Evolutionary conservation across 2,113 vertebrate species (phyloP), one percentile per base, ranked within the genome.

Genomic region (Corvus moneduloides): DNA sequence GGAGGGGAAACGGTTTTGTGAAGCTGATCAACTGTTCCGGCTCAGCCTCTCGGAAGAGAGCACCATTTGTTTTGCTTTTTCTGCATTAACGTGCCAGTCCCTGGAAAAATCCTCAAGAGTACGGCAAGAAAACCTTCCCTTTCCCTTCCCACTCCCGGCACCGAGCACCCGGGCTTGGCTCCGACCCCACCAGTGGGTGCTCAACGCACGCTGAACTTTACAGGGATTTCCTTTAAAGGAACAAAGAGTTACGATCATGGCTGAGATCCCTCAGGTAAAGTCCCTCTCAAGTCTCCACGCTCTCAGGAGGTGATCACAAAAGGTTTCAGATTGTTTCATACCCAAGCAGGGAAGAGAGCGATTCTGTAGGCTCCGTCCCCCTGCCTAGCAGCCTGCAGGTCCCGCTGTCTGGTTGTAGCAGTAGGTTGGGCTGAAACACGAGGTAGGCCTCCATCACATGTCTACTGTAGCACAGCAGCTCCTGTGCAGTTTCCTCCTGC

Each of bases 351-450:
- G 97, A 96, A 97, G 93, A 89, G 96, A 95, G 94, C n/a, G 22
- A 84, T 32, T 90, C 93, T 5, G 33, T 4, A 15, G 55, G 94
- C 93, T 91, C 92, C 22, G 11, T 85, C 85, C 81, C 93, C 95
- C 92, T 94, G 79, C 75, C 92, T 37, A 92, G 96, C 92, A 96
- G 97, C 95, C 94, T 78, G 82, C 35, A 88, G 87, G 91, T 86
- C 95, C 64, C 46, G 90, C 92, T 78, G 94, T 79, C 94, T 76
- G 95, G 92, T 77, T 52, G 96, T 89, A 96, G 97, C 95, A 95
- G 97, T 94, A 97, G 97, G 94, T 97, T 96, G 97, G 98, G 98
- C 97, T 98, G 98, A 98, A 98, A 98, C 96, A 91, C 97, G 98
- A 98, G 98, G 98, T 98, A 98, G 98, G 95, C 98, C 97, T 92